A percentile compares a stretch with the other conserved stretches of the same genome.
Conservation (phyloP, 2,888 invertebrate genomes). For the Scrobipalpa costella region DNA sequence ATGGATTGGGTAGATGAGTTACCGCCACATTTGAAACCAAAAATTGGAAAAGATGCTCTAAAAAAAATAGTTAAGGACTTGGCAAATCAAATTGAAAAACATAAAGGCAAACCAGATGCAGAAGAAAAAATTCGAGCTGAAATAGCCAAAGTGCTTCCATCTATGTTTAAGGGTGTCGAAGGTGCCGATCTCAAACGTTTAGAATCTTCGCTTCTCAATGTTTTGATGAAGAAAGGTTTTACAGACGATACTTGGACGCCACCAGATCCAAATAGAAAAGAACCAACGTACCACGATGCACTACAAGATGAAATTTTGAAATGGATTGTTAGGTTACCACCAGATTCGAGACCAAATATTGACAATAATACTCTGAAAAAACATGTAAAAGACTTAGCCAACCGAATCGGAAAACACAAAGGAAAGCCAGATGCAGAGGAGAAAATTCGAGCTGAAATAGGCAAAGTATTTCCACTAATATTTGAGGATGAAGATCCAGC, state of each 20-base stretch:
- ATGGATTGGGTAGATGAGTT: conserved; percentile 35
- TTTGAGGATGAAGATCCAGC: conserved; percentile 23
- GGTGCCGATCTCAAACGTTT: conserved; percentile 31
- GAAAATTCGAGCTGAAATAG: conserved; percentile 31
- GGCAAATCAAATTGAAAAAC: conserved; percentile 31
- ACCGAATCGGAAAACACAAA: conserved; percentile 28
- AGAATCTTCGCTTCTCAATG: conserved; percentile 30
- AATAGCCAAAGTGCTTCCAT: conserved; percentile 29
- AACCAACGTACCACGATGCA: neutral
- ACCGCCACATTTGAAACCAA: conserved; percentile 29
- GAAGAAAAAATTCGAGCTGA: conserved; percentile 30
- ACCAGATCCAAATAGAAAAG: neutral
- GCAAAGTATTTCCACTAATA: conserved; percentile 27
- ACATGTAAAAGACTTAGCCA: neutral
- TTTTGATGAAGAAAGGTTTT: conserved; percentile 32
- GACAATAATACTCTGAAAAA: neutral
- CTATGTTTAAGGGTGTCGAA: conserved; percentile 25
- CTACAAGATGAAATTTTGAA: neutral
- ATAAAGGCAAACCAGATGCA: conserved; percentile 27
- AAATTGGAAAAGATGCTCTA: conserved; percentile 25
- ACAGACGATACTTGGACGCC: conserved; percentile 24
- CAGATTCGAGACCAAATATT: neutral
- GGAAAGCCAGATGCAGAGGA: conserved; percentile 29
- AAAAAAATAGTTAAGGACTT: conserved; percentile 33
- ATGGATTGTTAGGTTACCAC: neutral